These are phyloP conservation scores for Cetoscarus ocellatus DNA, from an alignment of 2,797 vertebrate species.

Conservation along the genomic window DNA sequence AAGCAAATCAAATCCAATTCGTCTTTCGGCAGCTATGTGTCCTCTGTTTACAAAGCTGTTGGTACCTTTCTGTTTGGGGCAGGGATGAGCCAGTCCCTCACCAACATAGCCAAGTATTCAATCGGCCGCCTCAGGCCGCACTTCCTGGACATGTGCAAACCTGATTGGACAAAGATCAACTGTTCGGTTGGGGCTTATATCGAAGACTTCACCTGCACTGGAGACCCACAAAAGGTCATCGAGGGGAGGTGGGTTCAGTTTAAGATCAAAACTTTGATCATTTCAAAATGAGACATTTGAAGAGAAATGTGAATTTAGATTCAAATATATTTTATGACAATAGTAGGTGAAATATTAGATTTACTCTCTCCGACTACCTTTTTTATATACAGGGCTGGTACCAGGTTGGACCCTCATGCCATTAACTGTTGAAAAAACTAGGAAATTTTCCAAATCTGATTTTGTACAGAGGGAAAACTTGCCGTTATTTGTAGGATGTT, in stretches of 20 bases:
- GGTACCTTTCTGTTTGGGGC: conserved; percentile 97
- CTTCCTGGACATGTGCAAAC: conserved; percentile 93
- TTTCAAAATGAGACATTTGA: background rate
- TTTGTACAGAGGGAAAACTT: no score
- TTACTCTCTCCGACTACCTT: no score
- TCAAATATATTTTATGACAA: no score
- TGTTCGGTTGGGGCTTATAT: conserved; percentile 86
- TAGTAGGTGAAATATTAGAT: no score
- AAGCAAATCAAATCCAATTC: conserved; percentile 93
- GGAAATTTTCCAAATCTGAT: no score
- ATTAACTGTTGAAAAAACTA: no score
- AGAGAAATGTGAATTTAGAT: background rate
- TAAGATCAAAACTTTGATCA: background rate
- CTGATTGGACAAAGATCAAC: conserved; percentile 79
- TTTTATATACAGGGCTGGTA: no score
- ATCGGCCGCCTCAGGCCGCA: conserved; percentile 97
- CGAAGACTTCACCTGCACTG: conserved; percentile 88
- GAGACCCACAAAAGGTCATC: conserved; percentile 81
- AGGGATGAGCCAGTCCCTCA: conserved; percentile 96
- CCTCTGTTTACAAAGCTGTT: conserved; percentile 93
- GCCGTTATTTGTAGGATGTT: no score
- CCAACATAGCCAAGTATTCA: conserved; percentile 98
- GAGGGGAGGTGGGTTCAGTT: conserved; percentile 89
- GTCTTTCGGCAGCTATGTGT: conserved; percentile 89
- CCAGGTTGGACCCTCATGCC: no score